Percentiles rank a stretch among this genome's conserved stretches.
Conservation (phyloP, 2,888 invertebrate species). For the Sabatieria punctata region DNA sequence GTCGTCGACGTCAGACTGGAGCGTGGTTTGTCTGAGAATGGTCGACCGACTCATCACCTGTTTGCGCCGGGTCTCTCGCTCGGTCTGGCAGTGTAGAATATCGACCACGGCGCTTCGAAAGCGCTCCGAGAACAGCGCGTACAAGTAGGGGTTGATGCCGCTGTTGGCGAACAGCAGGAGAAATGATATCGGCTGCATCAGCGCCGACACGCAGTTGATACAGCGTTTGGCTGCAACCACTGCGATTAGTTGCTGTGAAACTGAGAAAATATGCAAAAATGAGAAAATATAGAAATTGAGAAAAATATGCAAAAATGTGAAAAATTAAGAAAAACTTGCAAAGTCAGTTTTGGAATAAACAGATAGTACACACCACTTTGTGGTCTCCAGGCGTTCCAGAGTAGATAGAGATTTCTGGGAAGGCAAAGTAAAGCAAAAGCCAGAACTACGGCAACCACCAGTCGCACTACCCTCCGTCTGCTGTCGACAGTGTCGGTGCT, state of each 20-base stretch:
- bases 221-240: no score
- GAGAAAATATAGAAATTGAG: no score
- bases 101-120: conserved; percentile 70
- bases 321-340: no score
- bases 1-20: no score
- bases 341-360: no score
- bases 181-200: conserved; percentile 52
- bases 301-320: background rate
- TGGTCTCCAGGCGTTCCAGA: conserved; percentile 26
- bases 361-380: no score
- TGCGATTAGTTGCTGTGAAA: no score
- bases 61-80: no score
- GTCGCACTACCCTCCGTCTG: conserved; percentile 63
- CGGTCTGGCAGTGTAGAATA: conserved; percentile 47
- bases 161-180: conserved; percentile 74
- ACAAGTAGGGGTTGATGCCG: conserved; percentile 70
- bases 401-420: conserved; percentile 58
- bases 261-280: no score
- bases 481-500: conserved; percentile 46
- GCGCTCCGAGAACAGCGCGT: conserved; percentile 64
- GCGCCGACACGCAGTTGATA: no score
- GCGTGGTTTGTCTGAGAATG: no score
- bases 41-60: no score
- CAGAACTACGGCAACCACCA: conserved; percentile 69
- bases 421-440: conserved; percentile 74